These are phyloP conservation scores for Drosophila sucinea DNA, from an alignment of 1,140 invertebrate species.

Conservation along the genomic window DNA sequence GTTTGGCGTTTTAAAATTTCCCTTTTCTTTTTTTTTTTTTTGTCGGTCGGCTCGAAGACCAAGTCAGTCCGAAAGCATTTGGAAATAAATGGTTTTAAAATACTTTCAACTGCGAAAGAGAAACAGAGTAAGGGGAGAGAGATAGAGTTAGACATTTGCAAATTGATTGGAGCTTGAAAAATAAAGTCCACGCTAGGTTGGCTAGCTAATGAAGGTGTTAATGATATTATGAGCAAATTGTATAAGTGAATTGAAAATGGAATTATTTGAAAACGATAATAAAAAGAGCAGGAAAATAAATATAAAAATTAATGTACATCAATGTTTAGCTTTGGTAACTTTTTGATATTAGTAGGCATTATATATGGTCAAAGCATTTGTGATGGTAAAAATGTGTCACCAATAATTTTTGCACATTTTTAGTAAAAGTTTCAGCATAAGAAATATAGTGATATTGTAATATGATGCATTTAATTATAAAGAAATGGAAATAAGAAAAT, in stretches of 20 bases:
- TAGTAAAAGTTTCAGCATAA: too few relatives aligned
- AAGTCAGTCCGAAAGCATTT: slow-evolving; percentile 31
- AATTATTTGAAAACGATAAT: not conserved
- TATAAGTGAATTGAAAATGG: slow-evolving; percentile 10
- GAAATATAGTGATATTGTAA: too few relatives aligned
- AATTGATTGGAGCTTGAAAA: slow-evolving; percentile 43
- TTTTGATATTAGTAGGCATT: too few relatives aligned
- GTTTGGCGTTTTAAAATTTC: slow-evolving; percentile 56
- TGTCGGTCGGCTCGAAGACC: slow-evolving; percentile 9
- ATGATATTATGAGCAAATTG: slow-evolving; percentile 39
- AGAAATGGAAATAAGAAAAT: too few relatives aligned
- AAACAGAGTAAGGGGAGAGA: slow-evolving; percentile 16
- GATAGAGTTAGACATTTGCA: slow-evolving; percentile 56
- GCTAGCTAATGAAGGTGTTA: slow-evolving; percentile 47
- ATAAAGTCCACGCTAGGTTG: slow-evolving; percentile 14
- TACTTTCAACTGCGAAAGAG: slow-evolving; percentile 45
- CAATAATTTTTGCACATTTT: too few relatives aligned
- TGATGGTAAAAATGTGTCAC: too few relatives aligned
- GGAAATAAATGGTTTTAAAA: slow-evolving; percentile 72
- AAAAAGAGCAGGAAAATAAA: not conserved
- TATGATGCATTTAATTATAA: too few relatives aligned
- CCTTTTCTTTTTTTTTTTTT: not conserved
- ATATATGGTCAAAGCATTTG: too few relatives aligned
- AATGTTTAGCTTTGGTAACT: too few relatives aligned
- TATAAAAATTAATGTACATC: not conserved